Conservation (phyloP, 2,888 invertebrate species). For the Chesias legatella region DNA sequence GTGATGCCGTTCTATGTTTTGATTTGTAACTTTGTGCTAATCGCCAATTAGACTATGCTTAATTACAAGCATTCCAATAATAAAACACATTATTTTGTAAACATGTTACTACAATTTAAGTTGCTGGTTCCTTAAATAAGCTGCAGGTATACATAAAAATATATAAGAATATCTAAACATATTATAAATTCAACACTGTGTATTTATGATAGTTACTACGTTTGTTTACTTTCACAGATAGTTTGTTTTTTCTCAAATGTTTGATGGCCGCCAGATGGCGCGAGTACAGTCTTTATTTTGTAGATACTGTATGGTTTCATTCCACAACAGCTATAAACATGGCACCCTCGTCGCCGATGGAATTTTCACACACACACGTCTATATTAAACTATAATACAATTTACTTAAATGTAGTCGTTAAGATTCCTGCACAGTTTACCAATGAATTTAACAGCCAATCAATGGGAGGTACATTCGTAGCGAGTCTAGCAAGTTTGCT, state of each 20-base stretch:
- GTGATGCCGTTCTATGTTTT: no score
- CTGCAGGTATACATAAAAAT: neutral
- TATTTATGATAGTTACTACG: conserved; percentile 57
- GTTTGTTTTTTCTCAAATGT: conserved; percentile 71
- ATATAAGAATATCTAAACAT: conserved; percentile 37
- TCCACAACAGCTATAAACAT: conserved; percentile 66
- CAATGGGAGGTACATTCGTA: conserved; percentile 2
- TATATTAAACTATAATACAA: conserved; percentile 52
- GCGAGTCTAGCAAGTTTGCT: neutral
- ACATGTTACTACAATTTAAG: no score
- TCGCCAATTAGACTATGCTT: no score
- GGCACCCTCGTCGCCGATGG: conserved; percentile 58
- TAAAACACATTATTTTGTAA: no score
- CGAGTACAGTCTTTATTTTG: conserved; percentile 53
- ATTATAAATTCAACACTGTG: conserved; percentile 54
- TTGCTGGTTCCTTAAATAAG: no score
- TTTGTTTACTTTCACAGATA: conserved; percentile 70
- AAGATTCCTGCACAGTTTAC: conserved; percentile 54
- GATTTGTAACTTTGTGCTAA: no score
- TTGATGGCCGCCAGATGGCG: conserved; percentile 76
- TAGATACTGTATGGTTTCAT: conserved; percentile 61
- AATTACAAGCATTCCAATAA: no score
- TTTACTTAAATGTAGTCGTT: conserved; percentile 49
- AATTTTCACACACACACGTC: conserved; percentile 60
- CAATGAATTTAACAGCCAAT: conserved; percentile 14